phyloP scores from a whole-genome alignment of 92 coral and sea anemone species.

The Umimayanthus chanpuru region DNA sequence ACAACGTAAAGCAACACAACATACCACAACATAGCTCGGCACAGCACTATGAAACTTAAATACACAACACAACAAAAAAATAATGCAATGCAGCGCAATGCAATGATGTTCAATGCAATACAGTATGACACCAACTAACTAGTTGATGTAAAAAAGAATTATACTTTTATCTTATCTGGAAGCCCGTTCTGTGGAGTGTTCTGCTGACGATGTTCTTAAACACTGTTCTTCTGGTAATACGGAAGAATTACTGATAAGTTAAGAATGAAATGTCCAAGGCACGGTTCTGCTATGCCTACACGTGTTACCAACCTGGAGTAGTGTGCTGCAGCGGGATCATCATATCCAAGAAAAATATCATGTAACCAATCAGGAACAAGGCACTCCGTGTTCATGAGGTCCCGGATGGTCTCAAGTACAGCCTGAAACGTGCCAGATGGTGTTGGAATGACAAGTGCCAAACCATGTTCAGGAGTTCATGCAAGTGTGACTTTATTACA shows the following conservation, averaged over 20 bases:
- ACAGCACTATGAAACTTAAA: no score
- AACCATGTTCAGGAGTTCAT: neutral
- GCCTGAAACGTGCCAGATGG: conserved; percentile 60
- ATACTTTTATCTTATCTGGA: no score
- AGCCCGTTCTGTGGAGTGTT: neutral
- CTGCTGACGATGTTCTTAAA: no score
- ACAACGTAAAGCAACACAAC: no score
- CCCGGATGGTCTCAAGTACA: conserved; percentile 95
- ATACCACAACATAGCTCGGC: no score
- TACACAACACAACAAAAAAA: no score
- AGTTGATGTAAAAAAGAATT: neutral
- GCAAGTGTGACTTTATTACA: neutral
- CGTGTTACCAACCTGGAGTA: conserved; percentile 69
- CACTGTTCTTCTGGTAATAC: neutral
- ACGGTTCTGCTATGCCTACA: neutral
- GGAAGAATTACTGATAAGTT: neutral
- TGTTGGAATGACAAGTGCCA: neutral
- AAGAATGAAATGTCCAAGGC: neutral
- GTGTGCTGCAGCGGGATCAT: conserved; percentile 96
- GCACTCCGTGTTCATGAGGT: conserved; percentile 96
- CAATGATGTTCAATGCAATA: no score
- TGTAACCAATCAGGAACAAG: conserved; percentile 98
- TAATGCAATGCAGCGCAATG: neutral
- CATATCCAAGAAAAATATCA: conserved; percentile 97
- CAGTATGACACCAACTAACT: no score